Conservation (phyloP, 2,113 vertebrate species). For the Hydrolagus affinis region DNA sequence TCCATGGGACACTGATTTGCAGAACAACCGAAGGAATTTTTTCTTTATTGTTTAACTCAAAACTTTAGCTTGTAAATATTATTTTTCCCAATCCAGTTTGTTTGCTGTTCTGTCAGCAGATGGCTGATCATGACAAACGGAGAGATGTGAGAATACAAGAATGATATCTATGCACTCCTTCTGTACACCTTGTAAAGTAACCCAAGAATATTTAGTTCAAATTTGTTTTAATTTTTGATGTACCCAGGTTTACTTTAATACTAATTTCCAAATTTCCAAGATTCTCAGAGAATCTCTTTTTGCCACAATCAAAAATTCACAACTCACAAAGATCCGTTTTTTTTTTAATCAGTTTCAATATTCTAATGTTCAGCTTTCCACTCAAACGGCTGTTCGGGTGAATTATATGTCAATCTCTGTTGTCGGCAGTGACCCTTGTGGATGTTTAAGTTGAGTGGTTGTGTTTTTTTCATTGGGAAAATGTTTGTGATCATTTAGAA, state of each 20-base stretch:
- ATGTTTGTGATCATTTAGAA: neutral
- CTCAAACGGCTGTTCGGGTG: constrained; percentile 7
- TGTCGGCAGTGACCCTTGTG: neutral
- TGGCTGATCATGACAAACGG: neutral
- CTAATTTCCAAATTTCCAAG: neutral
- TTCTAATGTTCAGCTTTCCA: neutral
- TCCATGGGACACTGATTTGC: too few species aligned
- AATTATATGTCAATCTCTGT: constrained; percentile 23
- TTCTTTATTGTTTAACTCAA: too few species aligned
- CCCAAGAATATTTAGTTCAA: neutral
- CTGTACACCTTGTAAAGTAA: neutral
- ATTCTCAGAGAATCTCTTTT: too few species aligned
- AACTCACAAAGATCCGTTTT: neutral
- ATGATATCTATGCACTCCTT: neutral
- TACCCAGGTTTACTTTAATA: neutral
- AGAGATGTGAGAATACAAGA: neutral
- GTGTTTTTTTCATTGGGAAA: neutral
- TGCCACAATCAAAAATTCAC: too few species aligned
- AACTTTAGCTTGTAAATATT: neutral
- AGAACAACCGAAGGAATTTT: too few species aligned
- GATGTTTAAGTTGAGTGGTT: neutral
- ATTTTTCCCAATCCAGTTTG: neutral
- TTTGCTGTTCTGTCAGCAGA: neutral
- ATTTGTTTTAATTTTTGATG: constrained; percentile 18
- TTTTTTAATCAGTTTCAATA: neutral